phyloP scores from a whole-genome alignment of 2,797 vertebrate genomes.

The Acestrorhynchus altus region DNA sequence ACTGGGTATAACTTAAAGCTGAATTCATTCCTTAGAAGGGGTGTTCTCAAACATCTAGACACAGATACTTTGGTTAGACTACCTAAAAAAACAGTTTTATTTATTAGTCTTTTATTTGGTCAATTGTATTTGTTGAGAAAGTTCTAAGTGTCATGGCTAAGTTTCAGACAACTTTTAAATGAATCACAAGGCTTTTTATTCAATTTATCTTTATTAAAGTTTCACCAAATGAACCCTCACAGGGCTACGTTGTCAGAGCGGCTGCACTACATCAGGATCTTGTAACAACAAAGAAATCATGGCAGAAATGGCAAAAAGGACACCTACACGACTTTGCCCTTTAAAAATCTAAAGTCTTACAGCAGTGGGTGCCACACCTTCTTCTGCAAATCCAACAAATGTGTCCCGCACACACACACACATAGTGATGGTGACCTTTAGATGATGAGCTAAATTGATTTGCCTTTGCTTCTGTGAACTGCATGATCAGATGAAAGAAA shows the following conservation, averaged over 20 bases:
- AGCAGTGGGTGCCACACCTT: neutral
- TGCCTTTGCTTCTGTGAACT: neutral
- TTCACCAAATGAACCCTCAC: neutral
- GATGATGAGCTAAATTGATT: neutral
- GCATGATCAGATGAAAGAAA: constrained; percentile 6
- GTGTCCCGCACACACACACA: neutral
- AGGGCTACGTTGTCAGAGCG: neutral
- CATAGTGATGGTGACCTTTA: neutral
- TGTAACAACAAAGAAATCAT: neutral
- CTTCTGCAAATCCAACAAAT: neutral
- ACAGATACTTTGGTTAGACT: too few relatives aligned
- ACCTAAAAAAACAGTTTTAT: too few relatives aligned
- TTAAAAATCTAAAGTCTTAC: neutral
- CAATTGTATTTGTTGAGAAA: neutral
- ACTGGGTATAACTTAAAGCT: too few relatives aligned
- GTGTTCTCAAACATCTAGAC: too few relatives aligned
- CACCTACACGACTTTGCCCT: neutral
- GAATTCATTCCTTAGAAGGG: too few relatives aligned
- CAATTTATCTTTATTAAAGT: neutral
- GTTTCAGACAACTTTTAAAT: too few relatives aligned
- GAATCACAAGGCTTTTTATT: neutral
- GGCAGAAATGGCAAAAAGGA: neutral
- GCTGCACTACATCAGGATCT: neutral
- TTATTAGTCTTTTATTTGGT: too few relatives aligned
- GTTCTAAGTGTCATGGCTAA: too few relatives aligned